Evolutionary conservation across 2,888 invertebrate genomes (phyloP).

Genomic region (Spatulosminthurus flaviceps): DNA sequence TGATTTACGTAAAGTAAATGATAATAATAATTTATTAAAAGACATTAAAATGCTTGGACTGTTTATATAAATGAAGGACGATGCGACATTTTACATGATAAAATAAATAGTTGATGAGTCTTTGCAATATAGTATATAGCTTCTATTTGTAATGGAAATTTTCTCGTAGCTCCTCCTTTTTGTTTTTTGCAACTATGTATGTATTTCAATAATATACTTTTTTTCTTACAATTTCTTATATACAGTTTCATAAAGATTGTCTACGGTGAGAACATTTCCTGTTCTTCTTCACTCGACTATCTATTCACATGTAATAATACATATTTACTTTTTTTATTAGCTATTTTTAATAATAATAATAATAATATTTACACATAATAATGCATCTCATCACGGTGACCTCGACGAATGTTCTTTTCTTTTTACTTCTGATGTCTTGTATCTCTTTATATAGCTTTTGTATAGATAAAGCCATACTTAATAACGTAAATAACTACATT

Average conservation of each 20-base stretch:
- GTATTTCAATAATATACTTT: too few relatives aligned
- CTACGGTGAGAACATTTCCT: not conserved
- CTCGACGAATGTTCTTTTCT: not conserved
- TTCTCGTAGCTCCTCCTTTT: not conserved
- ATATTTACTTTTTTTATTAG: too few relatives aligned
- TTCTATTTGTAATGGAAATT: not conserved
- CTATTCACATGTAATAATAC: not conserved
- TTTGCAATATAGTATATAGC: not conserved
- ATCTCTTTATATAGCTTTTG: not conserved
- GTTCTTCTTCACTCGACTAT: not conserved
- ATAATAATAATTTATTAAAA: too few relatives aligned
- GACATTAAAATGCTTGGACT: too few relatives aligned
- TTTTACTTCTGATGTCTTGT: not conserved
- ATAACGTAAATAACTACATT: too few relatives aligned
- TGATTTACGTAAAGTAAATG: too few relatives aligned
- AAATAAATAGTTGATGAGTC: too few relatives aligned
- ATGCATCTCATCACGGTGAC: slow-evolving; percentile 1
- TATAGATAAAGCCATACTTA: not conserved
- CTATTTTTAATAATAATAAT: too few relatives aligned
- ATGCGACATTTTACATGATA: slow-evolving; percentile 10
- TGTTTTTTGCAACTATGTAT: not conserved
- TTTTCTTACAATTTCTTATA: too few relatives aligned
- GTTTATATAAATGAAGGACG: not conserved
- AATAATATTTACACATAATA: too few relatives aligned
- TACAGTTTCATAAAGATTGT: not conserved